Base-by-base conservation (phyloP, 2,113 vertebrate genomes). In the Brachionichthys hirsutus region DNA sequence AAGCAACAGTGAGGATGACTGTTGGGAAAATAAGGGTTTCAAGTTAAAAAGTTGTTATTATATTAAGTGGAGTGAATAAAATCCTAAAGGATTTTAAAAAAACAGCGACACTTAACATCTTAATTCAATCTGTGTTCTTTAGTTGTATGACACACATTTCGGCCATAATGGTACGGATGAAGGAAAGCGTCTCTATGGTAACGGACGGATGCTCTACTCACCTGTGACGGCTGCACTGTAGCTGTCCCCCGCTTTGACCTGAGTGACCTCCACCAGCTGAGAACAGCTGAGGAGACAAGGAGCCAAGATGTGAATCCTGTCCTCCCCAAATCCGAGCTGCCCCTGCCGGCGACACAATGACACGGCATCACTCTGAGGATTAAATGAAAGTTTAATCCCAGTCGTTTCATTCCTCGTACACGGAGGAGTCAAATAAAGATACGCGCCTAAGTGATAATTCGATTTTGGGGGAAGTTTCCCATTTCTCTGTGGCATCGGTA, bases 31-130 rank as follows among this genome's bases (percentile, higher is more conserved):
- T 73, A 60, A 4, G 47, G 53, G 44, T 80, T 74, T 63, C 48
- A 76, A 83, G 47, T 85, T 75, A 75, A 60, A 65, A 83, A 77
- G 63, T 80, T 80, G 58, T 80, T 82, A 77, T 83, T 75, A 58
- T 68, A 65, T 61, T 70, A 50, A 44, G 42, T 46, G n/a, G 36
- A 55, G 34, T 56, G 54, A 67, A 68, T 63, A 47, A 17, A 69
- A 74, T 52, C 70, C 80, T 74, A 50, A 42, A 44, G 20, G 22
- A 55, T 60, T 47, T 52, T 49, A 9, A 30, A 49, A 40, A 50
- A 3, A 43, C 6, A 43, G 16, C 14, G 7, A 14, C 2, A 15
- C 46, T 60, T 75, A 36, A 30, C 54, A 16, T 15, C 58, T 51
- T 59, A 22, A 68, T n/a, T 53, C 30, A 56, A 54, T 19, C 49